Evolutionary conservation across 2,888 invertebrate species (phyloP).

Genomic region (Ferdinandea cuprea): DNA sequence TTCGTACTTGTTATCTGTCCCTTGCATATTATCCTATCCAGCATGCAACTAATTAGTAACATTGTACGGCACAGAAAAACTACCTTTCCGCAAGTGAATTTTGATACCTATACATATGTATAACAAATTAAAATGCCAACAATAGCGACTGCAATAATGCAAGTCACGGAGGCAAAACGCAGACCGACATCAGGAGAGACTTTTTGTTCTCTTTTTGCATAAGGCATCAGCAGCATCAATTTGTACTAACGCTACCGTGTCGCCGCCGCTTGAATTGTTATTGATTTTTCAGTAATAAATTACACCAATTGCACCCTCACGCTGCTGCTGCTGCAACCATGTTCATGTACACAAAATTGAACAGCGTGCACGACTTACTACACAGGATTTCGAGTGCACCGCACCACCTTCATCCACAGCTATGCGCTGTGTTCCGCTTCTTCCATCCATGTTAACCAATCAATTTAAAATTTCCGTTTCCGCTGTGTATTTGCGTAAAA

Average conservation of each 20-base stretch:
- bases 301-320: constrained; percentile 69
- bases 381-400: constrained; percentile 54
- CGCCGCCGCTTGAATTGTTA: constrained; percentile 61
- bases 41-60: no score
- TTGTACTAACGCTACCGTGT: constrained; percentile 63
- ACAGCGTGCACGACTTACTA: constrained; percentile 63
- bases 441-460: constrained; percentile 74
- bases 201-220: constrained; percentile 39
- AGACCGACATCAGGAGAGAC: constrained; percentile 35
- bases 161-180: constrained; percentile 50
- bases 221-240: constrained; percentile 58
- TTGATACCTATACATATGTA: not conserved
- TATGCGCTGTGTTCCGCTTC: constrained; percentile 62
- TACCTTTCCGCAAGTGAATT: constrained; percentile 1
- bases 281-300: constrained; percentile 73
- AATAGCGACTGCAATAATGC: constrained; percentile 29
- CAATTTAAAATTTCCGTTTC: constrained; percentile 75
- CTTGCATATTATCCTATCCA: no score
- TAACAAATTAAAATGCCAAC: constrained; percentile 48
- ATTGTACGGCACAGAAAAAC: not conserved
- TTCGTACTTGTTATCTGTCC: no score
- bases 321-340: constrained; percentile 52
- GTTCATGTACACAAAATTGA: constrained; percentile 58
- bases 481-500: constrained; percentile 72
- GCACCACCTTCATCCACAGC: constrained; percentile 9